These are phyloP conservation scores for Clusia tigrina DNA, from an alignment of 2,888 invertebrate species.

Conservation along the genomic window DNA sequence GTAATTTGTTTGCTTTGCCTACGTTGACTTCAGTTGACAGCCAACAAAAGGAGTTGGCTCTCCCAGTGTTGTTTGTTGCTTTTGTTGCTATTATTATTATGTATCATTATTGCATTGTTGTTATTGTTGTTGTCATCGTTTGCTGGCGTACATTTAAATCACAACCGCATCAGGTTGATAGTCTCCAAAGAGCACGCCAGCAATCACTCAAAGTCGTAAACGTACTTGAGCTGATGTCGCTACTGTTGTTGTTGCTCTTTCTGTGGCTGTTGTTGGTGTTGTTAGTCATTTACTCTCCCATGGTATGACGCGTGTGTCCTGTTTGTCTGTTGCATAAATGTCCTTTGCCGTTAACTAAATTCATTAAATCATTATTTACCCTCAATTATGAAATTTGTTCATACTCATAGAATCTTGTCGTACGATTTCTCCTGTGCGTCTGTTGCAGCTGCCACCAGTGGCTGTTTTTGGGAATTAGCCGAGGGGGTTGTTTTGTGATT, in stretches of 20 bases:
- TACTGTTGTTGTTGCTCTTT: neutral
- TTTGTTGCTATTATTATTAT: no score
- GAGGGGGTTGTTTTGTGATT: no score
- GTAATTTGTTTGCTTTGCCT: conserved; percentile 31
- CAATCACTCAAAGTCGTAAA: neutral
- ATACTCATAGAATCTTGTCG: conserved; percentile 1
- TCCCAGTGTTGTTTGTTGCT: neutral
- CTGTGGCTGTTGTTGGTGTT: neutral
- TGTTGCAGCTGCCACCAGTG: no score
- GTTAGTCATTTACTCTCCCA: neutral
- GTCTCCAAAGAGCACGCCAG: conserved; percentile 1
- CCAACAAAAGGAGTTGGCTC: neutral
- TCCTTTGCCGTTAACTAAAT: conserved; percentile 17
- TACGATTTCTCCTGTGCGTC: neutral
- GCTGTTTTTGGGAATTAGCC: no score
- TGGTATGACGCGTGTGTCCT: no score
- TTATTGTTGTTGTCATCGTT: neutral
- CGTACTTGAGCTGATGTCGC: no score
- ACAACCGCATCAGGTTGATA: neutral
- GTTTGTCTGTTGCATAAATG: no score
- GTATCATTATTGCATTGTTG: no score
- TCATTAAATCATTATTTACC: conserved; percentile 53
- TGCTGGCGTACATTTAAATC: neutral
- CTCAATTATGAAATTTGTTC: conserved; percentile 36
- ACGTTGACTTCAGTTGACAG: no score